Base-by-base conservation (phyloP, 1,140 invertebrate genomes). In the Drosophila aff. region DNA sequence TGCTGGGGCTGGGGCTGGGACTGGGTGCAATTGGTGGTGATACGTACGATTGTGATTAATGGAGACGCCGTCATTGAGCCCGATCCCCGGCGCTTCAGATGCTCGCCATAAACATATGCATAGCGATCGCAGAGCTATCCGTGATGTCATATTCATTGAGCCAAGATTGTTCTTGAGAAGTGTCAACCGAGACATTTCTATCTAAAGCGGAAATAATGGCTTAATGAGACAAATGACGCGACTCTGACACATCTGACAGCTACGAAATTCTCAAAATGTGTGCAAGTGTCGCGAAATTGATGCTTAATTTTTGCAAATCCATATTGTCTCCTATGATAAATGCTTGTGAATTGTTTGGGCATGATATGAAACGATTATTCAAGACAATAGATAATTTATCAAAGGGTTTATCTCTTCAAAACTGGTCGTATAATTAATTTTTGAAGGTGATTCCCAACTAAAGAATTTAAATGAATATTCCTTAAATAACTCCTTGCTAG, bases 191-290 rank as follows among this genome's bases (percentile, higher is more conserved):
- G 63, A 26, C 77, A 65, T 53, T 81, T 80, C 23, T 49, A 40
- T 63, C 36, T 38, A 50, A 81, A 78, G 86, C 85, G 85, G 85
- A 89, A 89, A 89, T 90, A 85, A 89, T 89, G 85, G 75, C 81
- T 89, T 89, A 89, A 89, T 89, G 81, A 90, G 76, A 81, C 71
- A 79, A 89, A 89, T 85, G 85, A 90, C 77, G 78, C 82, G 77
- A 69, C 59, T 57, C 76, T 61, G 55, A 73, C 38, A 72, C 69
- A 64, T 76, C 67, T 87, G 85, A 90, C 81, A 84, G 33, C 36
- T 55, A 23, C 21, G 15, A 26, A 40, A 59, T 46, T 33, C 47
- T 53, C 64, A 69, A 71, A 71, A 87, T 77, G 84, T 89, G 85
- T 72, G 73, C 81, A 79, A 64, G 49, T 58, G 53, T 57, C 26